Evolutionary conservation across 2,113 vertebrate species (phyloP), one percentile per base, ranked within the genome.

Genomic region (Sprattus sprattus): DNA sequence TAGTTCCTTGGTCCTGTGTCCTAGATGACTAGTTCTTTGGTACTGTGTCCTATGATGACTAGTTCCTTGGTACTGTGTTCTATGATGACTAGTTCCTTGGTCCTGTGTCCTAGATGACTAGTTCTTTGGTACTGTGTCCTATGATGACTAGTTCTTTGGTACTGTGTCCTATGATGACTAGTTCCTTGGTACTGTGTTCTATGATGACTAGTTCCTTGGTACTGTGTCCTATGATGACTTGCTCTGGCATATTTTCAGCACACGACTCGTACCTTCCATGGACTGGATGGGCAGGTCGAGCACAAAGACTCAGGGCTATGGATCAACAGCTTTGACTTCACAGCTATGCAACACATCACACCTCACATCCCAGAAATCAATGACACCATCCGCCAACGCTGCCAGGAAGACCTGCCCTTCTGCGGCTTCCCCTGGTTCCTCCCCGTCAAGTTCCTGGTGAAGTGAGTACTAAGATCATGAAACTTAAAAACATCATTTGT

Each of bases 241-340:
- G 64, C 64, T 8, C 5, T 44, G 54, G 8, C 49, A 39, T 67
- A 25, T 80, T 50, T 18, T 28, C 88, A 99, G 98, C 98, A 99
- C 22, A 91, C 92, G 0, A 96, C 92, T 1, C 95, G 98, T 89
- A 96, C 94, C 22, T 98, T 99, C 92, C 96, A 97, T 90, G 94
- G 94, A 44, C 88, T 98, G 86, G 92, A 95, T 83, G 98, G 98
- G 67, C 94, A 94, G 15, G 87, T 98, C 89, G 91, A 96, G 91
- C 96, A 96, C 90, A 94, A 60, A 49, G 98, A 99, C 92, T 98
- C 98, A 3, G 98, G 98, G 46, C 94, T 99, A 85, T 99, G 98
- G 98, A 96, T 99, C 88, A 99, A 98, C 95, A 97, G 96, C 80
- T 97, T 99, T 86, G 98, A 99, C 92, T 99, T 96, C 91, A 97